Evolutionary conservation across 1,140 invertebrate genomes (phyloP), one percentile per base, ranked within the genome.

Genomic region (Drosophila rufa): DNA sequence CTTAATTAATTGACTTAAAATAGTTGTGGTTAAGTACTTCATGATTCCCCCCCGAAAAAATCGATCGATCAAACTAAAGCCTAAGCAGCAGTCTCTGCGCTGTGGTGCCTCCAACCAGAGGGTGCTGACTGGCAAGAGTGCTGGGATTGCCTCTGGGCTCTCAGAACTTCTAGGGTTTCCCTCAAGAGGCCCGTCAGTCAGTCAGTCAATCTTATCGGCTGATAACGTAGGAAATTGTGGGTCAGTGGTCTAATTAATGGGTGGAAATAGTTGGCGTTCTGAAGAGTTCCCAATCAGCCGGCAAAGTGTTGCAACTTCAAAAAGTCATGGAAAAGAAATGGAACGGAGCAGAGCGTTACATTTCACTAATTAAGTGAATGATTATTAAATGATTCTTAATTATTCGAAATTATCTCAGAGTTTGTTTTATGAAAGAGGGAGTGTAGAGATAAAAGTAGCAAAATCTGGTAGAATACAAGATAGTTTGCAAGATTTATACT

Each of bases 141-240:
- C 27, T 33, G 53, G 14, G 9, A 33, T 40, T 53, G 43, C 15
- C n/a, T 46, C 30, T 46, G 12, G 42, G 19, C 47, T 60, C 43
- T 45, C 17, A 48, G 22, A 22, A 50, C 12, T 79, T 58, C 40
- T 48, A 48, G 38, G 27, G 36, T 15, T 68, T 77, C 57, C 50
- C 64, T 47, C 56, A 45, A 84, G 48, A 45, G 58, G 66, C 45
- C 55, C 27, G 43, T 12, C 50, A 53, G 50, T 33, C 33, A 53
- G 30, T 14, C 50, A 53, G 50, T 53, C 84, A 79, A 82, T 90
- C 86, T 90, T 85, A 91, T 91, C 86, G 51, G 12, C 30, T 62
- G 80, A 83, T 89, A 87, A 83, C 50, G 50, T 25, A 45, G 27
- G 36, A 30, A 87, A 83, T 89, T 87, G 73, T 87, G 61, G 84